Conservation (phyloP, 2,113 vertebrate genomes). For the Rostratula benghalensis region DNA sequence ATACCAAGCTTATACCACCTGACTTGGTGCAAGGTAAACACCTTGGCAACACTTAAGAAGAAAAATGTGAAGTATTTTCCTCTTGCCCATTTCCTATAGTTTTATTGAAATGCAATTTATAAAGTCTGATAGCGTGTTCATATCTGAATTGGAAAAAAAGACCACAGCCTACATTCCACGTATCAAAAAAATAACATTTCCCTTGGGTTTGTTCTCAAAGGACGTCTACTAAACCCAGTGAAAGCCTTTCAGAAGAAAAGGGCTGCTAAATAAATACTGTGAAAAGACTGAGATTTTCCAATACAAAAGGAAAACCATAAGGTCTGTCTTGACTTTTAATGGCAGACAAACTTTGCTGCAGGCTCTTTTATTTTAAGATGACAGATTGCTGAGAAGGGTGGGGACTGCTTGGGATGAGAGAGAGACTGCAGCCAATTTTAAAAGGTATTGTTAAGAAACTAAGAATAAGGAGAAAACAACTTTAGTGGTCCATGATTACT, state of each 20-base stretch:
- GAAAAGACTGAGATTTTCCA: conserved; percentile 67
- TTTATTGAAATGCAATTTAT: conserved; percentile 11
- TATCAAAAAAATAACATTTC: conserved; percentile 32
- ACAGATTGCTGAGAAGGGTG: conserved; percentile 70
- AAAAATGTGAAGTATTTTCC: background rate
- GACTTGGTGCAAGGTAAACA: background rate
- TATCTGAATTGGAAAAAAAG: background rate
- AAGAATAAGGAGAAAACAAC: conserved; percentile 81
- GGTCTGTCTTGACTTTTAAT: conserved; percentile 62
- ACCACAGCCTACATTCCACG: conserved; percentile 13
- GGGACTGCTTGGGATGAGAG: conserved; percentile 57
- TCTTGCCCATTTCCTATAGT: background rate
- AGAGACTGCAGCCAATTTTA: conserved; percentile 74
- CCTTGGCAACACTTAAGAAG: background rate
- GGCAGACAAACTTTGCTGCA: conserved; percentile 65
- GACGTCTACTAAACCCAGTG: conserved; percentile 36
- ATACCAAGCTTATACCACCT: background rate
- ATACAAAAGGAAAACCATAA: conserved; percentile 68
- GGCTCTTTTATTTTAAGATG: conserved; percentile 72
- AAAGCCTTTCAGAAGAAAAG: conserved; percentile 58
- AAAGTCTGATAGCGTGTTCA: background rate
- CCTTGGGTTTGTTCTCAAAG: conserved; percentile 52
- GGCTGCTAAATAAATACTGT: conserved; percentile 67
- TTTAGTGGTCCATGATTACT: conserved; percentile 80
- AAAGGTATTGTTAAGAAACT: conserved; percentile 82